phyloP scores from a whole-genome alignment of 2,888 invertebrate genomes.

The Blera fallax region DNA sequence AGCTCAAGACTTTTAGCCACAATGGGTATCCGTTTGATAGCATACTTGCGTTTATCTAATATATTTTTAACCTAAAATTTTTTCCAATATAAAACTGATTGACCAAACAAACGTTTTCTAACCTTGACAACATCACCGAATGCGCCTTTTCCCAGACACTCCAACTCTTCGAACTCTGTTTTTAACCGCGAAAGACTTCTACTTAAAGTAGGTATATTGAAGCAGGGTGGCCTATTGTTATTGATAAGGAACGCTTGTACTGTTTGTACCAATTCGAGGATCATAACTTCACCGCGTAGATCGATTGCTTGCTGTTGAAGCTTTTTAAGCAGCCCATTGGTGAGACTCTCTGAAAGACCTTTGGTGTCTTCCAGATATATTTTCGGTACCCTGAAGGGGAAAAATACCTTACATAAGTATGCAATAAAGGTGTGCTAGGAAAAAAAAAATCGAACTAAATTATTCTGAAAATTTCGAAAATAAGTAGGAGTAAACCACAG shows the following conservation, averaged over 20 bases:
- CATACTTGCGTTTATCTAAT: constrained; percentile 95
- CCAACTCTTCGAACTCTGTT: constrained; percentile 91
- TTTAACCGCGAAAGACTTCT: constrained; percentile 86
- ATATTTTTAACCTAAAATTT: constrained; percentile 91
- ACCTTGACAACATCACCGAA: constrained; percentile 98
- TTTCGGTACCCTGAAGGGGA: constrained; percentile 85
- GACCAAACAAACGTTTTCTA: constrained; percentile 38
- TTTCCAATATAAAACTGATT: background rate
- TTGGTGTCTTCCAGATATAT: constrained; percentile 88
- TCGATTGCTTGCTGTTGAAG: constrained; percentile 84
- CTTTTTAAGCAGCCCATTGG: constrained; percentile 85
- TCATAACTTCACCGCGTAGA: constrained; percentile 91
- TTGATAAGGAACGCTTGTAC: constrained; percentile 90
- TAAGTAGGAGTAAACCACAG: too few species aligned
- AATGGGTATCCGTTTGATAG: constrained; percentile 95
- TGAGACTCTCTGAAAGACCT: constrained; percentile 89
- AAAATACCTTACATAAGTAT: background rate
- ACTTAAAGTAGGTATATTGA: constrained; percentile 77
- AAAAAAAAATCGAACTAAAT: too few species aligned
- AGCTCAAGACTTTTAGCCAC: constrained; percentile 92
- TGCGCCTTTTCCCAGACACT: constrained; percentile 95
- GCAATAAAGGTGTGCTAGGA: too few species aligned
- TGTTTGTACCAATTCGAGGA: constrained; percentile 90
- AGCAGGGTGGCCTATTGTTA: constrained; percentile 87
- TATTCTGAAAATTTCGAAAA: too few species aligned